A percentile compares a stretch with the other conserved stretches of the same genome.
Evolutionary conservation across 2,113 vertebrate species (phyloP).

Genomic region (Holacanthus passer): DNA sequence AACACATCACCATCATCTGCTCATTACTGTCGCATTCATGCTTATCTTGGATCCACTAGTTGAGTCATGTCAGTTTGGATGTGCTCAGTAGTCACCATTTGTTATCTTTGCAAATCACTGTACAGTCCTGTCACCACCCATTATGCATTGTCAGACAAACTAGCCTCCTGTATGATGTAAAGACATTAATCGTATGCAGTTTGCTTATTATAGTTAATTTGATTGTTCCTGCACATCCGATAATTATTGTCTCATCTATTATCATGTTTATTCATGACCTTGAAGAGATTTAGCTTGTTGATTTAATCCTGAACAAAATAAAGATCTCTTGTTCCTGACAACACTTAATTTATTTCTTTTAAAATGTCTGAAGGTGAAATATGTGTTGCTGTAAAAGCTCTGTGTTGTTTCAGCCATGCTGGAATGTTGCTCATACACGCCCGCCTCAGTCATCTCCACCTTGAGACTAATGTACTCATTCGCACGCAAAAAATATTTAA

Average conservation of each 20-base stretch:
- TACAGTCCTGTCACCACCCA: conserved; percentile 8
- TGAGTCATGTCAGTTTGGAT: conserved; percentile 59
- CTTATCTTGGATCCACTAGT: conserved; percentile 47
- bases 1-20: conserved; percentile 46
- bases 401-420: conserved; percentile 15
- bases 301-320: conserved; percentile 42
- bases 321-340: conserved; percentile 30
- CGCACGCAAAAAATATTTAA: neutral
- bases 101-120: conserved; percentile 53
- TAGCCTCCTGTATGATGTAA: conserved; percentile 18
- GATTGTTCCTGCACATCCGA: neutral
- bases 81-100: conserved; percentile 55
- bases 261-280: conserved; percentile 30
- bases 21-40: conserved; percentile 52
- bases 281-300: neutral
- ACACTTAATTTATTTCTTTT: conserved; percentile 22
- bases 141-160: conserved; percentile 23
- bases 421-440: conserved; percentile 43
- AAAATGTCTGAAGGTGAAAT: conserved; percentile 13
- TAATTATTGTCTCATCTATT: neutral
- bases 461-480: conserved; percentile 5
- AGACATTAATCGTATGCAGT: neutral
- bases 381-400: conserved; percentile 8
- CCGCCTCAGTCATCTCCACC: conserved; percentile 33
- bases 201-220: conserved; percentile 21